phyloP scores from a whole-genome alignment of 2,888 invertebrate genomes.

The Oscheius sp. region DNA sequence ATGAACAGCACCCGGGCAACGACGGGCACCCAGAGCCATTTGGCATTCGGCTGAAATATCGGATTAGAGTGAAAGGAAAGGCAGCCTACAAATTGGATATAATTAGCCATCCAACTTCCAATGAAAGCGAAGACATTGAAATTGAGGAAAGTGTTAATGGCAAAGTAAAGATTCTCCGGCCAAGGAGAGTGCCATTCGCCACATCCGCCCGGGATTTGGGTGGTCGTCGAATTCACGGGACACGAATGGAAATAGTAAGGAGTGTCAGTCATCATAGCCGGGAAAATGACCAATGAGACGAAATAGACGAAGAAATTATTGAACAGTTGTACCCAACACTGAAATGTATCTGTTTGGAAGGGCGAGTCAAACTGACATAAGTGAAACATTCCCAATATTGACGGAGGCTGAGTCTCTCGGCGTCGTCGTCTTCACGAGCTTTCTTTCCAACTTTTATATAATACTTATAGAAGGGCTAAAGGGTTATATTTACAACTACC shows the following conservation, averaged over 20 bases:
- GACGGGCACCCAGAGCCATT: slow-evolving; percentile 83
- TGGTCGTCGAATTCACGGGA: background rate
- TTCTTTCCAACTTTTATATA: slow-evolving; percentile 47
- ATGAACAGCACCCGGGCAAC: slow-evolving; percentile 83
- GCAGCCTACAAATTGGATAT: slow-evolving; percentile 80
- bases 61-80: background rate
- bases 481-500: background rate
- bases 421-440: slow-evolving; percentile 42
- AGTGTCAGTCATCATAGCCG: slow-evolving; percentile 79
- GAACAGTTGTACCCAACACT: slow-evolving; percentile 83
- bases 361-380: slow-evolving; percentile 37
- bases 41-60: slow-evolving; percentile 82
- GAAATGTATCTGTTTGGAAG: slow-evolving; percentile 15
- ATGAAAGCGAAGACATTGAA: slow-evolving; percentile 93
- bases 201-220: slow-evolving; percentile 8
- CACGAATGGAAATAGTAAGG: slow-evolving; percentile 22
- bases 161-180: slow-evolving; percentile 73
- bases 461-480: slow-evolving; percentile 56
- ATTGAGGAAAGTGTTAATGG: slow-evolving; percentile 88
- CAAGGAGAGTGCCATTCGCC: slow-evolving; percentile 23
- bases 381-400: slow-evolving; percentile 55
- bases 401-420: slow-evolving; percentile 46
- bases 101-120: slow-evolving; percentile 87
- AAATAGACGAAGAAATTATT: slow-evolving; percentile 94
- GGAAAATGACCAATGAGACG: slow-evolving; percentile 89